A percentile compares a stretch with the other conserved stretches of the same genome.
Evolutionary conservation across 2,888 invertebrate species (phyloP).

Genomic region (Pachliopta kotzebuea): DNA sequence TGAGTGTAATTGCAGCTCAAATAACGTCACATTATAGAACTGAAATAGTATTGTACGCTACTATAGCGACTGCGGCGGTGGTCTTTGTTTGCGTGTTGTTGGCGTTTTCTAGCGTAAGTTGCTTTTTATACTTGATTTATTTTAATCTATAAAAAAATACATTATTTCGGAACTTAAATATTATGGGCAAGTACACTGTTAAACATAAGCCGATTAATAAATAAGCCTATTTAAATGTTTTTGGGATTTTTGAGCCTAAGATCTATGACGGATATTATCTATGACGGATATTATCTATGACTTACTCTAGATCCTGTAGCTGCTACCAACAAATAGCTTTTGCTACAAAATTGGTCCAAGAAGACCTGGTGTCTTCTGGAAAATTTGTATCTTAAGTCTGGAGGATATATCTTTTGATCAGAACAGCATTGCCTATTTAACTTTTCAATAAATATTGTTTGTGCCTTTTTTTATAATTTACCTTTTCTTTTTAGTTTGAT

Average conservation of each 20-base stretch:
- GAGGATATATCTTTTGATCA: no score
- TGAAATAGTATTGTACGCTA: slow-evolving; percentile 37
- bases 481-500: slow-evolving; percentile 45
- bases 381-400: no score
- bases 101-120: slow-evolving; percentile 39
- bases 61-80: slow-evolving; percentile 38
- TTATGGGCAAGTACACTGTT: background rate
- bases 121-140: background rate
- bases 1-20: slow-evolving; percentile 36
- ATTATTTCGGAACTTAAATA: background rate
- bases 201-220: background rate
- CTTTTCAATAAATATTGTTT: no score
- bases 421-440: no score
- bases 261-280: no score
- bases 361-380: no score
- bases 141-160: background rate
- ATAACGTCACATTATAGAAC: slow-evolving; percentile 39
- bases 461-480: background rate
- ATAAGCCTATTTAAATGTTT: no score
- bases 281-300: no score
- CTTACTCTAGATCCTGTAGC: no score
- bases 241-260: no score
- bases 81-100: slow-evolving; percentile 41
- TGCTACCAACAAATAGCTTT: no score
- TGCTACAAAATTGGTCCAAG: background rate